Evolutionary conservation across 2,888 invertebrate species (phyloP), one percentile per base, ranked within the genome.

Genomic region (Nomada ruficornis): DNA sequence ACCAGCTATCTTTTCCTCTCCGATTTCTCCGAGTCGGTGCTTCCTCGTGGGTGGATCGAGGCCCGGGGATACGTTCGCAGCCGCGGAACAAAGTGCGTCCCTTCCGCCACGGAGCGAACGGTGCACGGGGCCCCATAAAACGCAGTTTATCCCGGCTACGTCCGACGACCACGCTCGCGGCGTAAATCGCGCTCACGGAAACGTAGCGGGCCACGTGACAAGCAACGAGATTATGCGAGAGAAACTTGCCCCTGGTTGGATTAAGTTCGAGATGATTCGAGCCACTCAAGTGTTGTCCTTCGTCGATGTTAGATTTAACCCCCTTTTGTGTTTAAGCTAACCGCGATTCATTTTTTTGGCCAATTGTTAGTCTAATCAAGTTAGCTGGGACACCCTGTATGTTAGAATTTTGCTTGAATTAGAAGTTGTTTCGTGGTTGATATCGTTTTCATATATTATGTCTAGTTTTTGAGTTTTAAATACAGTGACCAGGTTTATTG

Each of bases 11-110:
- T 65, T 64, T 67, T 57, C 59, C 72, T 80, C 77, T 75, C 68
- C 69, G 63, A 62, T 69, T 76, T 71, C 69, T 82, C 54, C 60
- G 68, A 60, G 78, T 75, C 77, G 76, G 57, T 86, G 91, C 91
- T 93, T 93, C 93, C 93, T 93, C 89, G 93, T 93, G 93, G 93
- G 93, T 93, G 93, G 93, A 93, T 93, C 91, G 87, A 77, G 83
- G 88, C 90, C 85, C 85, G 87, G 83, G 90, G 88, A 82, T 86
- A 85, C 86, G 82, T 86, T 76, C 83, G 77, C 77, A 83, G 77
- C 77, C 83, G 80, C 80, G 85, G 87, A 90, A 91, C 89, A 90
- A 90, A 91, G 88, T 89, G 86, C 85, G 84, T 84, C 87, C 84
- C 82, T 80, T 80, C 78, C 88, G 90, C 88, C 84, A 83, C 85